phyloP scores from a whole-genome alignment of 2,888 invertebrate species.

The Tribolium freemani region DNA sequence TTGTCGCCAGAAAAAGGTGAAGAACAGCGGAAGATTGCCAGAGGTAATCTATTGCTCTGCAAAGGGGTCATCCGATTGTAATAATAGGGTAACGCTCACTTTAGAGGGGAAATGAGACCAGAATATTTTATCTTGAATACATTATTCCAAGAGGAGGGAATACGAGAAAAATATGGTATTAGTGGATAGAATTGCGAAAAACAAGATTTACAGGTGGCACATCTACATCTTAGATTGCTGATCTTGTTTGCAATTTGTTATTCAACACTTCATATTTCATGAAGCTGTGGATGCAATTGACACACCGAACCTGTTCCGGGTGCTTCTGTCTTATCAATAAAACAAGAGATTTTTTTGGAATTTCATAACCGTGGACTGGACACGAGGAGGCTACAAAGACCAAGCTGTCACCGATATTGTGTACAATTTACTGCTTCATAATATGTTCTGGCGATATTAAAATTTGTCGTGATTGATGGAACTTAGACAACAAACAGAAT shows the following conservation, averaged over 20 bases:
- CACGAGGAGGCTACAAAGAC: constrained; percentile 57
- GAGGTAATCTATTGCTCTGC: constrained; percentile 57
- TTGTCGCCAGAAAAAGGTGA: constrained; percentile 39
- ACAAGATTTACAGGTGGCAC: constrained; percentile 59
- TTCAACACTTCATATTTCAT: constrained; percentile 20
- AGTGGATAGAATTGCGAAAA: constrained; percentile 57
- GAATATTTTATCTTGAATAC: constrained; percentile 66
- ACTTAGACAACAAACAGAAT: constrained; percentile 64
- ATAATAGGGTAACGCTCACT: constrained; percentile 65
- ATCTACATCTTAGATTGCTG: constrained; percentile 62
- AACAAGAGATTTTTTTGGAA: background rate
- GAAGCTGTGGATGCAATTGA: background rate
- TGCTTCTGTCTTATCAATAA: background rate
- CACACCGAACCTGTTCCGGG: background rate
- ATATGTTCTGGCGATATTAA: constrained; percentile 68
- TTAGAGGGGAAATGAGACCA: constrained; percentile 64
- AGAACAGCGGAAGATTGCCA: constrained; percentile 46
- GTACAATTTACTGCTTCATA: constrained; percentile 67
- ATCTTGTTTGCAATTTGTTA: constrained; percentile 48
- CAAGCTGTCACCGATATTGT: constrained; percentile 67
- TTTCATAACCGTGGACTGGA: constrained; percentile 11
- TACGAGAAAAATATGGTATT: constrained; percentile 63
- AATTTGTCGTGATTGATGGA: constrained; percentile 69
- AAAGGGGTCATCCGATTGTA: constrained; percentile 66
- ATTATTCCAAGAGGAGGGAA: constrained; percentile 58